phyloP scores from a whole-genome alignment of 2,888 invertebrate species.

The Arrhopalites spinosus region DNA sequence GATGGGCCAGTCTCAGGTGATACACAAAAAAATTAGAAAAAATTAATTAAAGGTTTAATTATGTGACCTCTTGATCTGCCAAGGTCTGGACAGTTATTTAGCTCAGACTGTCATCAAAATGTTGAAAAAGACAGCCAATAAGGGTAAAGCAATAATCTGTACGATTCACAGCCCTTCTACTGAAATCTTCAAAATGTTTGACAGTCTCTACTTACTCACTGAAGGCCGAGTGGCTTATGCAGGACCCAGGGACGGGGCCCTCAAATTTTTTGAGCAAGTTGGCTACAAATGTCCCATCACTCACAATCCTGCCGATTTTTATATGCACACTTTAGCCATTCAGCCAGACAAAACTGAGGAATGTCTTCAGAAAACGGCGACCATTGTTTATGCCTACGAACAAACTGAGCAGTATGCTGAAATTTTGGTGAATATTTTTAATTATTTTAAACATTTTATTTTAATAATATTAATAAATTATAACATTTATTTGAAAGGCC shows the following conservation, averaged over 20 bases:
- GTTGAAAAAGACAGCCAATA: constrained; percentile 65
- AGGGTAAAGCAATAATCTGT: constrained; percentile 75
- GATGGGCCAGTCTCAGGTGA: neutral
- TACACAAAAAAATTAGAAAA: too few species aligned
- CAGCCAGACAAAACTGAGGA: constrained; percentile 80
- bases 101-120: constrained; percentile 68
- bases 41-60: too few species aligned
- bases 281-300: constrained; percentile 72
- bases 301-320: constrained; percentile 93
- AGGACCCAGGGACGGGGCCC: constrained; percentile 33
- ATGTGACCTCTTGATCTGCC: too few species aligned
- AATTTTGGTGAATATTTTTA: neutral
- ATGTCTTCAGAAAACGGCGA: constrained; percentile 70
- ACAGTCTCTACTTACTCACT: constrained; percentile 81
- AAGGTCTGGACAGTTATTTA: constrained; percentile 18
- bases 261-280: constrained; percentile 38
- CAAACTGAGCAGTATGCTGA: neutral
- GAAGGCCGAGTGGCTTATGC: constrained; percentile 83
- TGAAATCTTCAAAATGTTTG: constrained; percentile 86
- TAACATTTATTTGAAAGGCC: neutral
- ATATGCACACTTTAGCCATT: constrained; percentile 84
- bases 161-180: constrained; percentile 78
- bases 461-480: neutral
- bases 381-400: constrained; percentile 40
- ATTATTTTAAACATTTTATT: neutral